Conservation (phyloP, 2,888 invertebrate genomes). For the Allophyes oxyacanthae region DNA sequence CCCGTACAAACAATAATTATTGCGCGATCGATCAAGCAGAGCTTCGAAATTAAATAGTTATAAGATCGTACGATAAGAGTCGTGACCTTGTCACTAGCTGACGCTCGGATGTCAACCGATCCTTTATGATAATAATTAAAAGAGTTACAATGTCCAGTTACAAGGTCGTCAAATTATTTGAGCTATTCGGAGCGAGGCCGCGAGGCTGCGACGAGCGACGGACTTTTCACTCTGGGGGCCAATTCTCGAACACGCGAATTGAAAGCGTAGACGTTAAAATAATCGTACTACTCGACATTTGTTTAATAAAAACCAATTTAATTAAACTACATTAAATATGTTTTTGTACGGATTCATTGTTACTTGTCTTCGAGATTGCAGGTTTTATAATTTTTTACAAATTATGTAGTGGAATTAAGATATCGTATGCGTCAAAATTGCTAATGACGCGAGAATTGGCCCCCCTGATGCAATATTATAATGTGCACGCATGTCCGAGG, state of each 20-base stretch:
- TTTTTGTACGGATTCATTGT: no score
- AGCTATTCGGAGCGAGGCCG: conserved; percentile 84
- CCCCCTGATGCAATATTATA: conserved; percentile 69
- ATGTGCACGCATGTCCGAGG: conserved; percentile 65
- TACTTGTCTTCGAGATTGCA: no score
- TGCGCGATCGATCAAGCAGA: conserved; percentile 38
- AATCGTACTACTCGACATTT: no score
- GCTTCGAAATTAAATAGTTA: conserved; percentile 48
- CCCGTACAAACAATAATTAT: conserved; percentile 48
- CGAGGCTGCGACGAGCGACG: conserved; percentile 63
- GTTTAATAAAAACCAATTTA: no score
- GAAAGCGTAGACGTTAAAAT: no score
- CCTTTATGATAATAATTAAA: conserved; percentile 82
- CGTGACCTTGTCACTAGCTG: conserved; percentile 64
- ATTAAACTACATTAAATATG: no score
- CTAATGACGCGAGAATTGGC: no score
- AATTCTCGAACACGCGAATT: no score
- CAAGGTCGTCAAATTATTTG: conserved; percentile 82
- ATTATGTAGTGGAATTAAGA: no score
- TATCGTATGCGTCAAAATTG: no score
- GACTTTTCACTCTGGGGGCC: conserved; percentile 68
- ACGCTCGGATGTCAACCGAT: conserved; percentile 81
- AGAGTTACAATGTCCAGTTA: conserved; percentile 74
- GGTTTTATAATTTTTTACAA: no score
- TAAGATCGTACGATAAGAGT: conserved; percentile 51